phyloP scores from a whole-genome alignment of 2,888 invertebrate species.

The Netelia inedita region DNA sequence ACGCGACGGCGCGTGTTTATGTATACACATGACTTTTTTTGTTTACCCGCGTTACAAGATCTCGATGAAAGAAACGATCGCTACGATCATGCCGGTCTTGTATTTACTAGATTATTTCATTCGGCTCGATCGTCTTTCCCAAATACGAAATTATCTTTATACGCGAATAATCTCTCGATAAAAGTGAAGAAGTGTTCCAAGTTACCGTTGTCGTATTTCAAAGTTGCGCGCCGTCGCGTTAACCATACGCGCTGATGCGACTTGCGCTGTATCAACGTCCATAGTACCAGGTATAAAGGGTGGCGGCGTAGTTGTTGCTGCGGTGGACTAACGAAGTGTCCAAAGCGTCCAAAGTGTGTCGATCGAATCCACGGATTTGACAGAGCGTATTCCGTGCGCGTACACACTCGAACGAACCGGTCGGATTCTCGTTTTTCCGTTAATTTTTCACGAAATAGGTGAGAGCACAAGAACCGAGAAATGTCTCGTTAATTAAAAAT shows the following conservation, averaged over 20 bases:
- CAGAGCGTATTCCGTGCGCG: conserved; percentile 60
- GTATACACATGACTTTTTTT: conserved; percentile 1
- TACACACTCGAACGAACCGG: conserved; percentile 21
- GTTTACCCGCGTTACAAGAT: not conserved
- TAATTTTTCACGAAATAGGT: conserved; percentile 61
- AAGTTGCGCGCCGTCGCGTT: not conserved
- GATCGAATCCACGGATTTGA: no score
- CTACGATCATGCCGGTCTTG: not conserved
- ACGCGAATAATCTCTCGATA: no score
- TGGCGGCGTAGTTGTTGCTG: no score
- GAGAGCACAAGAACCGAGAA: conserved; percentile 29
- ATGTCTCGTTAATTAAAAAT: not conserved
- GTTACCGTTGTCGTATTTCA: not conserved
- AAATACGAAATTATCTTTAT: no score
- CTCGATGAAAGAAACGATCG: not conserved
- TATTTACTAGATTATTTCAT: not conserved
- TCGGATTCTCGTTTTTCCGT: conserved; percentile 38
- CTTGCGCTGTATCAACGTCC: not conserved
- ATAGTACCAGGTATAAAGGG: no score
- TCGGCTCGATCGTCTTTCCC: not conserved
- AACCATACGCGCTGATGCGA: not conserved
- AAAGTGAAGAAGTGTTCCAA: no score
- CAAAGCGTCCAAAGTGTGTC: no score
- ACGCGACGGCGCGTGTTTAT: not conserved
- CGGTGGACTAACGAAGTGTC: no score